Base-by-base conservation (phyloP, 1,140 invertebrate genomes). In the Choristoneura fumiferana region DNA sequence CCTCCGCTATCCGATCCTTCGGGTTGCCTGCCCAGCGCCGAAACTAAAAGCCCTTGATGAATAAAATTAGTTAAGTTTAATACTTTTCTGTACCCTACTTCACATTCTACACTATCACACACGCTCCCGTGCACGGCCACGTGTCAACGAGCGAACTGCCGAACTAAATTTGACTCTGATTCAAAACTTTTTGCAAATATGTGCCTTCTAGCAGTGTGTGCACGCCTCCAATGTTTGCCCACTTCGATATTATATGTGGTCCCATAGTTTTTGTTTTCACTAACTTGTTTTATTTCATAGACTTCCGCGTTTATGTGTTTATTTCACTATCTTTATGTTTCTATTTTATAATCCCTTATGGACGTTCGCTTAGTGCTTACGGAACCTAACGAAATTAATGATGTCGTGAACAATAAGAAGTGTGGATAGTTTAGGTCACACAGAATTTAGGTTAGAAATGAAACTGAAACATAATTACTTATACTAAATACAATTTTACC, bases 231-330 rank as follows among this genome's bases (percentile, higher is more conserved):
- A 62, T 81, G 71, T 86, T 65, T 88, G 69, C 81, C 78, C 84
- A 85, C 82, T 84, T 82, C 72, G 62, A 81, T 85, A 81, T 87
- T 88, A 84, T 87, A 85, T 88, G 81, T 87, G 84, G 80, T 85
- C 84, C 64, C 67, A 81, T 85, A 81, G 73, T 84, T 81, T 74
- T 61, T 67, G 22, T 72, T 82, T 60, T 68, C 67, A 75, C 70
- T 67, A 55, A 63, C 75, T 62, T 71, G 78, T 76, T 82, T 53
- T 73, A 81, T 78, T 84, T 57, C 3, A 73, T 80, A 78, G 73
- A 74, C 59, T 77, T 78, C 67, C 71, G 72, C 71, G 67, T 78
- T 77, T 73, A 65, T 84, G 64, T 80, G 67, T 81, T 82, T 65
- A 63, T 84, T 83, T 78, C 63, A 69, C 69, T 72, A 38, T 73